Base-by-base conservation (phyloP, 2,113 vertebrate species). In the Scytalopus superciliaris region DNA sequence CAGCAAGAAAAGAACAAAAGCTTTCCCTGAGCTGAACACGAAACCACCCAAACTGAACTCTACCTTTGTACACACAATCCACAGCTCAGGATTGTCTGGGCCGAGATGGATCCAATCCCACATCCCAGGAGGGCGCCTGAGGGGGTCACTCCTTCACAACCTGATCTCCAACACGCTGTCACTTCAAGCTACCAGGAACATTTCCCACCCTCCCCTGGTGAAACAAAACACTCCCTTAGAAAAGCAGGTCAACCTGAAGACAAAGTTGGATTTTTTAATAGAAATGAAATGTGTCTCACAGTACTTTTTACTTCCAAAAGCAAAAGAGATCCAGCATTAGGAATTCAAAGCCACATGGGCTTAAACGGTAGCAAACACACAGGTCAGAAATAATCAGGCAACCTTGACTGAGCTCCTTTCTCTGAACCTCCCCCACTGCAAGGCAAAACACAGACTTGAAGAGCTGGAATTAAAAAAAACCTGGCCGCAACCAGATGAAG, bases 191-290 rank as follows among this genome's bases (percentile, higher is more conserved):
- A 25, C 25, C 21, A 2, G 0, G 8, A 53, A 9, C 2, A 14
- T 5, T 12, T 19, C 17, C 53, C 59, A 57, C 21, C 45, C 47
- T 44, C 40, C 21, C 57, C 40, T 23, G 0, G 0, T 3, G 19
- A 37, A 52, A 44, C 8, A 11, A 35, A 64, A 12, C 50, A 10
- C 18, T 7, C 2, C 17, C 10, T 6, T 0, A 17, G 56, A 57
- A 73, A 73, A 82, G 22, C 6, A 37, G 8, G 37, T 21, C 2
- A 12, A 30, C 19, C 4, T 28, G n/a, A 35, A 63, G 55, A 22
- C 3, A 2, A 45, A 59, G 31, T 24, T 56, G 57, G 19, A n/a
- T 14, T 8, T 17, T 67, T 68, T 56, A 2, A 6, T 1, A 47
- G 44, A 37, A 35, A 68, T n/a, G 42, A 5, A 60, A 57, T 0